Conservation (phyloP, 2,888 invertebrate species). For the Drosophila kuntzei region DNA sequence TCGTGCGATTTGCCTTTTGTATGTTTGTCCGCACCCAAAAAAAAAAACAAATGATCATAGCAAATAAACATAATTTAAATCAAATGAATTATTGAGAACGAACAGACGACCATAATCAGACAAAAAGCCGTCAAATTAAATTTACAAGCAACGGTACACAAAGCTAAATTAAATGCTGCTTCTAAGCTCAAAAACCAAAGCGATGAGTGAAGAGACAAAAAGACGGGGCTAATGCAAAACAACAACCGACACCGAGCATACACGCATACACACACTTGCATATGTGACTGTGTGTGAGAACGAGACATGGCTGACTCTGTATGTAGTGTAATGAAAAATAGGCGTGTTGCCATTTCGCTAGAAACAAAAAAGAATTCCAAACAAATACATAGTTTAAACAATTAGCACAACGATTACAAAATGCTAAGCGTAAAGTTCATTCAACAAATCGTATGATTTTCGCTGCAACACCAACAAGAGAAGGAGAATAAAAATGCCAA, state of each 20-base stretch:
- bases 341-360: slow-evolving; percentile 68
- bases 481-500: slow-evolving; percentile 19
- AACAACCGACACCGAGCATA: slow-evolving; percentile 56
- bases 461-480: slow-evolving; percentile 18
- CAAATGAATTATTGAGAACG: slow-evolving; percentile 41
- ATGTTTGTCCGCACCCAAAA: slow-evolving; percentile 67
- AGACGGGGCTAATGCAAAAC: slow-evolving; percentile 68
- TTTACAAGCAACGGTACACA: slow-evolving; percentile 46
- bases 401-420: slow-evolving; percentile 47
- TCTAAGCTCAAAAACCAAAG: slow-evolving; percentile 38
- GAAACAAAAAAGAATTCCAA: slow-evolving; percentile 46
- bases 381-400: slow-evolving; percentile 58
- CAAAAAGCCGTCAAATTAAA: slow-evolving; percentile 43
- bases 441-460: slow-evolving; percentile 34
- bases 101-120: slow-evolving; percentile 27
- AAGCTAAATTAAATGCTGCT: slow-evolving; percentile 41
- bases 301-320: slow-evolving; percentile 69
- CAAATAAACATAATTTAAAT: slow-evolving; percentile 56
- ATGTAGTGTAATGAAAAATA: slow-evolving; percentile 65
- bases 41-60: slow-evolving; percentile 27
- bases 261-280: slow-evolving; percentile 19
- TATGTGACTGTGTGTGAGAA: slow-evolving; percentile 52
- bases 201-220: slow-evolving; percentile 55
- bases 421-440: slow-evolving; percentile 22
- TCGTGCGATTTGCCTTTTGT: slow-evolving; percentile 57